Percentiles rank a stretch among this genome's conserved stretches.
Conservation (phyloP, 2,113 vertebrate genomes). For the Argyrosomus japonicus region DNA sequence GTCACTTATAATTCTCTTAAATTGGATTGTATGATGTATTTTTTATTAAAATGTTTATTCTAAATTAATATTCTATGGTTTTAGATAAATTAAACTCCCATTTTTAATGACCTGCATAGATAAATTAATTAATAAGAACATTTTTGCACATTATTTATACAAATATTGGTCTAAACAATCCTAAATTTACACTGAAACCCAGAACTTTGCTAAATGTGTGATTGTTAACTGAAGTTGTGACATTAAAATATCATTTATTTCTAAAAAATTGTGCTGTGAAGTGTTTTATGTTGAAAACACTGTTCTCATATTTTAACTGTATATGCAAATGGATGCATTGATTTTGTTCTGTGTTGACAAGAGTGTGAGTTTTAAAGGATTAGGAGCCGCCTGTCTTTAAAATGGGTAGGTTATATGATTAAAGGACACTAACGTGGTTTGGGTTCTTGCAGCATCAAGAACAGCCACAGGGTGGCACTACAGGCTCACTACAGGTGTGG, state of each 20-base stretch:
- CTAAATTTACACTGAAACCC: background rate
- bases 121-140: background rate
- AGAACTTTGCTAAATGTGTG: constrained; percentile 35
- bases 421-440: background rate
- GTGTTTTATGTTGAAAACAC: background rate
- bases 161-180: background rate
- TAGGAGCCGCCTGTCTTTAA: background rate
- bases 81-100: background rate
- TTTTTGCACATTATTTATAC: background rate
- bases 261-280: background rate
- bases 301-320: background rate
- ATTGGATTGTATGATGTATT: background rate
- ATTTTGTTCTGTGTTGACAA: background rate
- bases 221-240: background rate
- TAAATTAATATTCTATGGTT: background rate
- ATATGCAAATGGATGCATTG: background rate
- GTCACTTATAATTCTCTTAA: background rate
- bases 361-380: background rate
- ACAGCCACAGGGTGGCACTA: constrained; percentile 44
- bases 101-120: background rate
- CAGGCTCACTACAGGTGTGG: background rate
- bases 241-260: constrained; percentile 26
- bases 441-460: background rate
- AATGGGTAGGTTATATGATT: background rate
- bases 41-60: background rate